phyloP scores from a whole-genome alignment of 2,797 vertebrate genomes.

The Poeciliopsis infans region DNA sequence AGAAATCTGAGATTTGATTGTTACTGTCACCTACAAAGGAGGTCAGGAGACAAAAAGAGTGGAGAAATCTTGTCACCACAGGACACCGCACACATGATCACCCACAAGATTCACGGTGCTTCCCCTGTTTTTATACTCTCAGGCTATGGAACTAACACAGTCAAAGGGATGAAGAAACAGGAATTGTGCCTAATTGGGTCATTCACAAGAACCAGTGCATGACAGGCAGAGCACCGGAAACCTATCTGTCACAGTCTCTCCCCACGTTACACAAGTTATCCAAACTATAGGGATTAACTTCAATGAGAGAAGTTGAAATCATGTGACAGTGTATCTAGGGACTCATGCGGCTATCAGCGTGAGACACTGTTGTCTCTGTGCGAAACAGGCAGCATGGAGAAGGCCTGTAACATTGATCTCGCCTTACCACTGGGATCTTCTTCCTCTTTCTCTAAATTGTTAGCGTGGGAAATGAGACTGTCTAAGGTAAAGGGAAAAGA shows the following conservation, averaged over 20 bases:
- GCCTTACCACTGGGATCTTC: constrained; percentile 35
- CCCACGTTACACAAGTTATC: constrained; percentile 56
- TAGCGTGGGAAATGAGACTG: constrained; percentile 22
- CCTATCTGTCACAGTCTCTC: constrained; percentile 53
- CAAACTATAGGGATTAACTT: constrained; percentile 49
- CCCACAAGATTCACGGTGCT: constrained; percentile 16
- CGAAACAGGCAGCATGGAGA: constrained; percentile 59
- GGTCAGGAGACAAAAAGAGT: constrained; percentile 1
- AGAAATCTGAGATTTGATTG: neutral
- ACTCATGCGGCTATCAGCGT: constrained; percentile 58
- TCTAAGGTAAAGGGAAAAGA: constrained; percentile 5
- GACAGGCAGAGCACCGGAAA: constrained; percentile 58
- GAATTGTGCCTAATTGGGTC: constrained; percentile 64
- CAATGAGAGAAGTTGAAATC: constrained; percentile 40
- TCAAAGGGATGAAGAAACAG: constrained; percentile 47
- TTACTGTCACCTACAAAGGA: constrained; percentile 8
- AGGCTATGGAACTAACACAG: constrained; percentile 43
- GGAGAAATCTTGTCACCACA: constrained; percentile 6
- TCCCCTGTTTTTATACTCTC: constrained; percentile 47
- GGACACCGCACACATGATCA: constrained; percentile 31
- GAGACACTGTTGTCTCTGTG: constrained; percentile 72
- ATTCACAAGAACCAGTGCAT: constrained; percentile 73
- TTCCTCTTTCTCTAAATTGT: constrained; percentile 34
- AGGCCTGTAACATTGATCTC: constrained; percentile 67
- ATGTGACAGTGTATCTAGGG: constrained; percentile 70